phyloP scores from a whole-genome alignment of 2,113 vertebrate species.

The Nettapus auritus region DNA sequence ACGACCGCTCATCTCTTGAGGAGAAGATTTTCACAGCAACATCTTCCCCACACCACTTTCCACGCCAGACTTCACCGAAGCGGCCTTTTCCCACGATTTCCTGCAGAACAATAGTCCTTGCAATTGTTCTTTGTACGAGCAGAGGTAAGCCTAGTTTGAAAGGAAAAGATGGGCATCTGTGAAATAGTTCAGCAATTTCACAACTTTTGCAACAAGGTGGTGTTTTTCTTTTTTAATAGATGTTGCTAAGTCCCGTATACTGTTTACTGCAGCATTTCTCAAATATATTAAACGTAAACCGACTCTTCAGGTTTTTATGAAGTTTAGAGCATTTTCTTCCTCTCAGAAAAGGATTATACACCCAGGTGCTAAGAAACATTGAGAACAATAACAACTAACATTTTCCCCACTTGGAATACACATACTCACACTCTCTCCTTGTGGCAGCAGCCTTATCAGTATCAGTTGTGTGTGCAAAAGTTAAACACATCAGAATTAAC shows the following conservation, averaged over 20 bases:
- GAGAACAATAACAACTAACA: not conserved
- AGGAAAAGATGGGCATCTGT: not conserved
- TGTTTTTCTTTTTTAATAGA: no score
- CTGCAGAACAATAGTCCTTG: slow-evolving; percentile 95
- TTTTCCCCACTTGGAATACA: not conserved
- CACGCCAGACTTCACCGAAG: slow-evolving; percentile 95
- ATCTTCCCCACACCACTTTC: slow-evolving; percentile 96
- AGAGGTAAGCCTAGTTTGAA: slow-evolving; percentile 86
- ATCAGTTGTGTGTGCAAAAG: not conserved
- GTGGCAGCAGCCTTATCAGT: not conserved
- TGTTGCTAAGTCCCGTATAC: not conserved
- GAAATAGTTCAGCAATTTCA: not conserved
- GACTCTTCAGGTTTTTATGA: not conserved
- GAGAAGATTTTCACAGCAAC: slow-evolving; percentile 99
- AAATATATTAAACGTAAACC: not conserved
- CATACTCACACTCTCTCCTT: no score
- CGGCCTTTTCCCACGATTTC: slow-evolving; percentile 94
- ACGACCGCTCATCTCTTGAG: slow-evolving; percentile 93
- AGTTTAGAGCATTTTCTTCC: not conserved
- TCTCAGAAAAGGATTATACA: not conserved
- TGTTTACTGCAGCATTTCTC: not conserved
- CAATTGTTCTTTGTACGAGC: slow-evolving; percentile 95
- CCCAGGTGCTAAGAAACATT: not conserved
- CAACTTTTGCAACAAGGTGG: no score
- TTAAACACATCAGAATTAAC: not conserved